A percentile compares a stretch with the other conserved stretches of the same genome.
Conservation (phyloP, 2,113 vertebrate species). For the Hemibagrus wyckioides region DNA sequence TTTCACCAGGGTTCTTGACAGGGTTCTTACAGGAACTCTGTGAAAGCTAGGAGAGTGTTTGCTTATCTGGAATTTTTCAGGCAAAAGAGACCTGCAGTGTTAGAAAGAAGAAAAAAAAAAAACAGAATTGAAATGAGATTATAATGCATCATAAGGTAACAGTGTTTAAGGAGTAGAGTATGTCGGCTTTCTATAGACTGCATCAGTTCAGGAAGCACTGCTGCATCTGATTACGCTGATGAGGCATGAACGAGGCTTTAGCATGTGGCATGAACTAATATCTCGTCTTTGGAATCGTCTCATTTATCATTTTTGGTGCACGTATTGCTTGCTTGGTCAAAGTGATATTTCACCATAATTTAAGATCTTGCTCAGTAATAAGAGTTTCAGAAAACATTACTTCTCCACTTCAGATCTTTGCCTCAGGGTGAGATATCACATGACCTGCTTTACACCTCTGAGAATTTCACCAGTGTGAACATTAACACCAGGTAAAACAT, state of each 20-base stretch:
- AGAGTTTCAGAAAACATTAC: not conserved
- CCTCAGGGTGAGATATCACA: not conserved
- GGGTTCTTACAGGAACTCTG: not conserved
- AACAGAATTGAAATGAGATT: not conserved
- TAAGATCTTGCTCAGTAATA: not conserved
- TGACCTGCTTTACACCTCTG: conserved; percentile 40
- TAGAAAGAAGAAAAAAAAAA: too few species aligned
- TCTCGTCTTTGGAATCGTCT: not conserved
- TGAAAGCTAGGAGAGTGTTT: not conserved
- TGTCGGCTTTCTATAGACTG: conserved; percentile 14
- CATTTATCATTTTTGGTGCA: not conserved
- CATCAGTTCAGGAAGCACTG: not conserved
- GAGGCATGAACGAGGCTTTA: conserved; percentile 26
- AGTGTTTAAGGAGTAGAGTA: not conserved
- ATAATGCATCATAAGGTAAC: not conserved
- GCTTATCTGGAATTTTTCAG: not conserved
- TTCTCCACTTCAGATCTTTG: not conserved
- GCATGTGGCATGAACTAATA: conserved; percentile 30
- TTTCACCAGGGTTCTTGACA: not conserved
- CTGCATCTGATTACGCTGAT: not conserved
- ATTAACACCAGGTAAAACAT: conserved; percentile 41
- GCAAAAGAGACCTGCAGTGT: not conserved
- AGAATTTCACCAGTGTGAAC: conserved; percentile 75
- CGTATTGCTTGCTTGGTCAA: not conserved
- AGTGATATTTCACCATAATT: not conserved